These are phyloP conservation scores for Cataglyphis hispanica DNA, from an alignment of 1,140 invertebrate species.

Conservation along the genomic window DNA sequence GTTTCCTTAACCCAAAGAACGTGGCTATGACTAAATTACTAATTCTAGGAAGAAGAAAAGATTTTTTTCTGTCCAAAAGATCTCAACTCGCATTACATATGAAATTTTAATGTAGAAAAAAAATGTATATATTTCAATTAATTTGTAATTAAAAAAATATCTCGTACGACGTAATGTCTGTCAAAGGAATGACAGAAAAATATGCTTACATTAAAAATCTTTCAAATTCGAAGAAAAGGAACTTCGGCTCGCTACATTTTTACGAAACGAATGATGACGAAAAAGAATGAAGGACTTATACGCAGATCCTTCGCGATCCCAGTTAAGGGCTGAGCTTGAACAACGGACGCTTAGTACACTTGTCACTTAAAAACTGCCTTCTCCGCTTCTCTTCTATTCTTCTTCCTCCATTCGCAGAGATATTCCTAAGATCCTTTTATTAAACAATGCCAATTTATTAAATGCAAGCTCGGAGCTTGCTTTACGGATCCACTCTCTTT, in stretches of 20 bases:
- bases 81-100: background rate
- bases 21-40: slow-evolving; percentile 27
- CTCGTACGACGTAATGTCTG: no score
- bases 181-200: background rate
- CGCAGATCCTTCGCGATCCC: background rate
- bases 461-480: background rate
- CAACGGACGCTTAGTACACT: slow-evolving; percentile 9
- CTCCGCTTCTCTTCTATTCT: background rate
- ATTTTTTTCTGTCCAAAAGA: slow-evolving; percentile 1
- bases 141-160: background rate
- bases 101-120: background rate
- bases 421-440: background rate
- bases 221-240: background rate
- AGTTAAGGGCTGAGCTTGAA: background rate
- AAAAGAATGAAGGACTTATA: background rate
- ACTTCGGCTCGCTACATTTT: background rate
- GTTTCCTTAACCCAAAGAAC: slow-evolving; percentile 25
- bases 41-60: background rate
- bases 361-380: background rate
- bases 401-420: background rate
- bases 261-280: background rate
- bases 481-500: background rate
- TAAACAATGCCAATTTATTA: background rate
- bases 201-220: background rate
- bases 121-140: background rate